Percentiles rank a stretch among this genome's conserved stretches.
Conservation (phyloP, 2,113 vertebrate genomes). For the Parus major region DNA sequence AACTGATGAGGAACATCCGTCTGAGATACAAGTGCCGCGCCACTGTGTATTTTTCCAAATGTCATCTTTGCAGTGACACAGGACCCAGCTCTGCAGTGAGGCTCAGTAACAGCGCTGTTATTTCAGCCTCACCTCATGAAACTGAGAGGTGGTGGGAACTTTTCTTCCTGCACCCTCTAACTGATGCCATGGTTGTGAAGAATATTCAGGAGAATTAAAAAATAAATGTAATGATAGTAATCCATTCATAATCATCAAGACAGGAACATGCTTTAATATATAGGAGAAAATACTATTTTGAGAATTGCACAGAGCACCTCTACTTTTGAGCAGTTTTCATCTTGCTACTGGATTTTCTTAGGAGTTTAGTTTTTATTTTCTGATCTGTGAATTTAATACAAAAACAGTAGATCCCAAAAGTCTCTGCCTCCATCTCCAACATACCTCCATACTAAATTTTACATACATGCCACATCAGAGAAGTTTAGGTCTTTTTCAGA, state of each 20-base stretch:
- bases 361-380: neutral
- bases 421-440: neutral
- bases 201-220: neutral
- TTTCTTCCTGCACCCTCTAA: neutral
- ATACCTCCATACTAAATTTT: neutral
- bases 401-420: neutral
- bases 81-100: neutral
- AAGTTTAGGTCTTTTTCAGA: neutral
- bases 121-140: neutral
- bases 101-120: rapidly evolving
- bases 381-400: neutral
- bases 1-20: neutral
- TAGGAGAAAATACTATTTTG: neutral
- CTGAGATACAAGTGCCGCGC: neutral
- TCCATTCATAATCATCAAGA: neutral
- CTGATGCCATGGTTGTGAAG: neutral
- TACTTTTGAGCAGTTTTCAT: neutral
- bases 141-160: neutral
- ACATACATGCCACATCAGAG: neutral
- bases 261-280: neutral
- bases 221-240: neutral
- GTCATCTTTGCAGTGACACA: rapidly evolving
- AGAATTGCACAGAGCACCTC: neutral
- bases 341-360: neutral
- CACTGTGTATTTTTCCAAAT: neutral